Base-by-base conservation (phyloP, 2,797 vertebrate genomes). In the Petrocephalus schoutedeni region DNA sequence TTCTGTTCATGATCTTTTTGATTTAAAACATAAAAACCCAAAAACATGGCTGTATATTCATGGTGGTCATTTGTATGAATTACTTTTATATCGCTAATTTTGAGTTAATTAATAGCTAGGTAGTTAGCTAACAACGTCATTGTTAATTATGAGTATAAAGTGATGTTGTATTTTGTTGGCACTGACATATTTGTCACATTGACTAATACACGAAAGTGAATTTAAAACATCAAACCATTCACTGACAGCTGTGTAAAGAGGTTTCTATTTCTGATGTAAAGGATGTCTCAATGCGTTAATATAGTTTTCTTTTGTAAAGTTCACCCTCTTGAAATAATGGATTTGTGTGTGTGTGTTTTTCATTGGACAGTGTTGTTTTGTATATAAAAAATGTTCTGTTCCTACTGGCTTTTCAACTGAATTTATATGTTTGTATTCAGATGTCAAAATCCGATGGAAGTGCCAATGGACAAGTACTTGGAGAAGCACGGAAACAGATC, bases 401-500 rank as follows among this genome's bases (percentile, higher is more conserved):
- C 41, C 16, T 49, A 28, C 74, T 80, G 74, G 45, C 74, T 80
- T 80, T 80, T 49, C 74, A 80, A 49, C 6, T 12, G 6, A 8
- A 2, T 80, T 80, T 49, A 49, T 49, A 80, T 49, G 8, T 49
- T 80, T 49, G 19, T n/a, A 49, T 49, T 67, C 90, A 99, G 97
- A 95, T 93, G 19, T 90, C 95, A 87, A 97, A 97, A 91, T 95
- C 95, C 89, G 98, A 99, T 53, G 96, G 96, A 9, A 95, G 92
- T 86, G 92, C 96, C 87, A 97, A 99, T 1, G 98, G 97, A n/a
- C 97, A 97, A 1, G 95, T 94, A 0, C 94, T 98, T 89, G 97
- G 93, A 3, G 98, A 99, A 93, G 96, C 97, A 16, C 96, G 97
- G 87, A 99, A 98, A 92, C 98, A 99, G 91, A 95, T 99, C 51